Conservation (phyloP, 1,140 invertebrate genomes). For the Drosophila teissieri region DNA sequence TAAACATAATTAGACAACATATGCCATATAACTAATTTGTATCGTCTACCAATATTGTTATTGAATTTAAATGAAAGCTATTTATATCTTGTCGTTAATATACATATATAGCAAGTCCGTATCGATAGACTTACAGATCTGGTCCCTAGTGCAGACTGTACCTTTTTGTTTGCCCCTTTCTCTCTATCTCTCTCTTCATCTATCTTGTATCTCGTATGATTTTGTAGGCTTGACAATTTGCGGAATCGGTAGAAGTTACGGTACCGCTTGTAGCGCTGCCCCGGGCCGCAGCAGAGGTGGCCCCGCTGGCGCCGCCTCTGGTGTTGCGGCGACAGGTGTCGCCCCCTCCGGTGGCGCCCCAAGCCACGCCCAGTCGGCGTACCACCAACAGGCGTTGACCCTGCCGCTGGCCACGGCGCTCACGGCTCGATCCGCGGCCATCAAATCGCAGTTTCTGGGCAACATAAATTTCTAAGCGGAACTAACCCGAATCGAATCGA, state of each 20-base stretch:
- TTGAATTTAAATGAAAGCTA: no score
- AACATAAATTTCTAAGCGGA: constrained; percentile 81
- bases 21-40: no score
- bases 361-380: constrained; percentile 73
- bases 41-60: no score
- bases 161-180: constrained; percentile 25
- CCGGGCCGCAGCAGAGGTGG: constrained; percentile 69
- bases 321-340: constrained; percentile 43
- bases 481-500: constrained; percentile 25
- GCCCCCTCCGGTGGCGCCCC: constrained; percentile 48
- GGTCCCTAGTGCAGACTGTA: constrained; percentile 1
- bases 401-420: constrained; percentile 80
- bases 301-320: constrained; percentile 36
- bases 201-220: constrained; percentile 75
- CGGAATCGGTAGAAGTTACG: constrained; percentile 84
- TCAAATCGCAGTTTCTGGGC: constrained; percentile 84
- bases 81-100: neutral
- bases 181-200: constrained; percentile 55
- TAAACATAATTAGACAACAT: no score
- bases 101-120: no score
- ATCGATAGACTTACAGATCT: constrained; percentile 41
- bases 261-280: constrained; percentile 80
- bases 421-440: constrained; percentile 79
- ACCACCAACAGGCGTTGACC: constrained; percentile 78
- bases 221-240: constrained; percentile 84